Conservation (phyloP, 2,888 invertebrate species). For the Drosophila neonasuta region DNA sequence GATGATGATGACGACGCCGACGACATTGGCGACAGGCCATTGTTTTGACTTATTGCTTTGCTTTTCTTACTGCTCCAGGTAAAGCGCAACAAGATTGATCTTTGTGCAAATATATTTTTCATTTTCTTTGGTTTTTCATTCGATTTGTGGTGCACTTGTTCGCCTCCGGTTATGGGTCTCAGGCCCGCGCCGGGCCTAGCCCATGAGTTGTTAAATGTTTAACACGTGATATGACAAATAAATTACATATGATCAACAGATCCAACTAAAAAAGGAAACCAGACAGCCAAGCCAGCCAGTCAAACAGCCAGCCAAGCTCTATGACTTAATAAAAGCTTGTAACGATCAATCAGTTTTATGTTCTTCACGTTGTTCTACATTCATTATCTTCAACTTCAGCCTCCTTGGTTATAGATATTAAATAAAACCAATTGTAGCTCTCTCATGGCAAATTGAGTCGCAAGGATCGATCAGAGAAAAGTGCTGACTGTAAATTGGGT, state of each 20-base stretch:
- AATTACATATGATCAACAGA: constrained; percentile 79
- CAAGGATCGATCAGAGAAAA: constrained; percentile 35
- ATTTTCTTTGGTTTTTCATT: constrained; percentile 41
- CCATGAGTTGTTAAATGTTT: constrained; percentile 80
- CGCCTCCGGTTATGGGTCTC: constrained; percentile 54
- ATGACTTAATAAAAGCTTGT: constrained; percentile 77
- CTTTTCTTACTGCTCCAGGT: constrained; percentile 46
- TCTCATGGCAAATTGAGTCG: neutral
- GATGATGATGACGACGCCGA: constrained; percentile 33
- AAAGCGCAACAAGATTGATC: constrained; percentile 65
- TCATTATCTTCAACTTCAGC: constrained; percentile 51
- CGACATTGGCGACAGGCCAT: constrained; percentile 75
- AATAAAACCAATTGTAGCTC: constrained; percentile 1
- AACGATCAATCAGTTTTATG: constrained; percentile 72
- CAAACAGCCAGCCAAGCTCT: constrained; percentile 38
- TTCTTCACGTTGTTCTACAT: constrained; percentile 64
- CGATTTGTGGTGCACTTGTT: constrained; percentile 68
- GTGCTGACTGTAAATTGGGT: constrained; percentile 26
- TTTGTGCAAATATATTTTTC: constrained; percentile 64
- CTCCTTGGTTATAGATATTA: constrained; percentile 7
- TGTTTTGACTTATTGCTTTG: constrained; percentile 75
- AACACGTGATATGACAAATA: constrained; percentile 82
- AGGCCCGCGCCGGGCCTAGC: constrained; percentile 65
- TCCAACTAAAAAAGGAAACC: constrained; percentile 46
- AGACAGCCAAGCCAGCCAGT: constrained; percentile 15